Conservation (phyloP, 2,113 vertebrate genomes). For the Platycercus adscitus region DNA sequence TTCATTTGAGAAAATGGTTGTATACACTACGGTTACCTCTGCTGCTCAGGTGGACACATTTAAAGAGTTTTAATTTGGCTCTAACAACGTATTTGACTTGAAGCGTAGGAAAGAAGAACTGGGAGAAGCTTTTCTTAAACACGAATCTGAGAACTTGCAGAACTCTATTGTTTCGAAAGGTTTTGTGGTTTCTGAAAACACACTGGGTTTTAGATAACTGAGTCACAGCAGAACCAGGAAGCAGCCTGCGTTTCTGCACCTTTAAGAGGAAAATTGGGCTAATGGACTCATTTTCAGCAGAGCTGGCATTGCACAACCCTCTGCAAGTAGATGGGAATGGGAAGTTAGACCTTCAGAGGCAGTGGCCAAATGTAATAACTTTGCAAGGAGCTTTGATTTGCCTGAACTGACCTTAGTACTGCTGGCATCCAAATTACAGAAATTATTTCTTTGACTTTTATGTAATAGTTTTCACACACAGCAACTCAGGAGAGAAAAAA, state of each 20-base stretch:
- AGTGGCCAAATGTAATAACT: not conserved
- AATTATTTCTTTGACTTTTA: conserved; percentile 16
- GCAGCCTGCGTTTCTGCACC: not conserved
- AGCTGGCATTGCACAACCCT: not conserved
- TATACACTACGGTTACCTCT: not conserved
- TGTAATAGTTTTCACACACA: not conserved
- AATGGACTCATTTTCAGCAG: not conserved
- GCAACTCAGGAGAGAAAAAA: not conserved
- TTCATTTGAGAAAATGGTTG: conserved; percentile 17
- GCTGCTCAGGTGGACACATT: not conserved
- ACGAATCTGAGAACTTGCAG: not conserved
- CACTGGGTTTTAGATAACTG: not conserved
- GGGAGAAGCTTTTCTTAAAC: not conserved
- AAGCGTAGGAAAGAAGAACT: not conserved
- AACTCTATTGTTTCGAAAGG: not conserved
- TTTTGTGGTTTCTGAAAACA: conserved; percentile 17
- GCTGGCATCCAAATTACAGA: not conserved
- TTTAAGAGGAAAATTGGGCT: not conserved
- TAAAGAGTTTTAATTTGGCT: conserved; percentile 27
- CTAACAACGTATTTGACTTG: not conserved
- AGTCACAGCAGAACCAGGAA: not conserved
- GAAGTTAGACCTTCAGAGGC: not conserved
- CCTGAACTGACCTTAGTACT: not conserved
- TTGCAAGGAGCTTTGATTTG: not conserved
- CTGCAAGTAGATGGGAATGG: not conserved